Percentiles rank a stretch among this genome's conserved stretches.
These are phyloP conservation scores for Panonychus citri DNA, from an alignment of 1,140 invertebrate species.

Conservation along the genomic window DNA sequence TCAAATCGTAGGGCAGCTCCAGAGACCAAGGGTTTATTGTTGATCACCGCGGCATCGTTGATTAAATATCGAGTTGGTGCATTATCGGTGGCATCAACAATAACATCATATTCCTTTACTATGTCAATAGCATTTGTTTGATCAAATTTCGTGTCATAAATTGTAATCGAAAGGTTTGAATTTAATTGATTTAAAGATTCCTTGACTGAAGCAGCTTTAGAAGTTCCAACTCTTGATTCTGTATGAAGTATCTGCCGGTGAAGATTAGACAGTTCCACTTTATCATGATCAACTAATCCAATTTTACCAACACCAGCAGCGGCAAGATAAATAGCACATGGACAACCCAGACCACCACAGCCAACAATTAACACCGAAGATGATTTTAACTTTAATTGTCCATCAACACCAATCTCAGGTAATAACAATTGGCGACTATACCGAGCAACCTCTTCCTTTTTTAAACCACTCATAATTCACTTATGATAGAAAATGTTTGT, in stretches of 20 bases:
- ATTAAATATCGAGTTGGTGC: constrained; percentile 78
- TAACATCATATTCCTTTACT: constrained; percentile 44
- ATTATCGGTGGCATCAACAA: constrained; percentile 89
- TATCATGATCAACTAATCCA: constrained; percentile 82
- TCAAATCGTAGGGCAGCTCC: constrained; percentile 75
- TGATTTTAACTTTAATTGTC: constrained; percentile 47
- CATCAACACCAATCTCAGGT: constrained; percentile 39
- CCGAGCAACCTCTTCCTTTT: constrained; percentile 37
- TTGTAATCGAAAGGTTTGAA: constrained; percentile 38
- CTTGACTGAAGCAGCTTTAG: constrained; percentile 55
- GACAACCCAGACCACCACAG: constrained; percentile 84
- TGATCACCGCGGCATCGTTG: constrained; percentile 68
- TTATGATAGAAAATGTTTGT: too few species aligned
- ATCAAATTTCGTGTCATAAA: constrained; percentile 44
- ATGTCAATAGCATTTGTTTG: constrained; percentile 51
- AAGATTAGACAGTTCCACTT: constrained; percentile 72
- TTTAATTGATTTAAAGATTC: constrained; percentile 46
- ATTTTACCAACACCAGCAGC: constrained; percentile 56
- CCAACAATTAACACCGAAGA: constrained; percentile 69
- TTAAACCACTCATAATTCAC: not conserved
- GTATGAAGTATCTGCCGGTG: constrained; percentile 77
- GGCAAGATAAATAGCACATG: constrained; percentile 63
- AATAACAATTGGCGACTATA: constrained; percentile 78
- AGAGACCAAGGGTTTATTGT: constrained; percentile 30
- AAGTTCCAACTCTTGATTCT: constrained; percentile 36